Base-by-base conservation (phyloP, 2,113 vertebrate genomes). In the Engystomops pustulosus region DNA sequence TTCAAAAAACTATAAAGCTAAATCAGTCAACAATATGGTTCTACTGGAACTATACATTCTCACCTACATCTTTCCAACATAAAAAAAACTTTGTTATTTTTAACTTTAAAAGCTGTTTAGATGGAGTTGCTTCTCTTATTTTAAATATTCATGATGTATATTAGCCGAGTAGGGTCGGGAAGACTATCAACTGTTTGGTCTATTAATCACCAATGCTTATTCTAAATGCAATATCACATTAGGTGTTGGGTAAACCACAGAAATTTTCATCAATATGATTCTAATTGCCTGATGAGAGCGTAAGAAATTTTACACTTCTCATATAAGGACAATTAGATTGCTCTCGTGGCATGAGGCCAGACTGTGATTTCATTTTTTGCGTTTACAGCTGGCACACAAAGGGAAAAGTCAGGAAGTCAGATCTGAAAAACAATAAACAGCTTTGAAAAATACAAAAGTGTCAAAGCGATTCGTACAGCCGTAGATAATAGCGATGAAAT, bases 281-380 rank as follows among this genome's bases (percentile, higher is more conserved):
- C 69, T 72, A 72, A 82, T 82, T 82, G 51, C 36, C 34, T 82
- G 69, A 72, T 82, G 51, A 82, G 80, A 70, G 47, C 80, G 23
- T 20, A 72, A 71, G 67, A 82, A 82, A 72, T 71, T 53, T 72
- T 44, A 72, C 51, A 71, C 80, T 72, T 72, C 68, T 55, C 49
- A 53, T 34, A 58, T 3, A 51, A 81, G 18, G n/a, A 36, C 32
- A 38, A 71, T 72, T 58, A 82, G 53, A 71, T 72, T 60, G 80
- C 47, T 58, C 25, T 82, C 3, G 32, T 82, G 80, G 80, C 49
- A n/a, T 45, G 1, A 5, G 34, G 80, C 80, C 80, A 81, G 25
- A 44, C 18, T 60, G 69, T 82, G 80, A 71, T 70, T 81, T 82
- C 80, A 82, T 74, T 72, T 69, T 45, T 60, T 53, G n/a, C 69